These are phyloP conservation scores for Fulica atra DNA, from an alignment of 2,113 vertebrate species.

Conservation along the genomic window DNA sequence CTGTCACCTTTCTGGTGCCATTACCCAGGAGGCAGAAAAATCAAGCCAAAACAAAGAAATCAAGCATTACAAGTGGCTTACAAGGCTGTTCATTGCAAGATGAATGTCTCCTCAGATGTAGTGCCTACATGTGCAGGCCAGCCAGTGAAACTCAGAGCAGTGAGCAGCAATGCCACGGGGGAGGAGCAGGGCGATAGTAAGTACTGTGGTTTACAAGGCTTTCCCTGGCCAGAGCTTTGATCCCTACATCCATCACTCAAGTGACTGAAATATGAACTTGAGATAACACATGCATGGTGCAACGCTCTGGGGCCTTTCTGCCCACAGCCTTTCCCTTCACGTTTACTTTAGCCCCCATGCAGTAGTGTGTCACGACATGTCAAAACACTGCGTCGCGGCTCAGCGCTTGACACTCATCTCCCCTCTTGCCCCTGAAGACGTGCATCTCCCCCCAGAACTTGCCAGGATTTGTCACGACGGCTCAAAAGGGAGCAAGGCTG, in stretches of 20 bases:
- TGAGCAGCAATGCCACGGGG: not conserved
- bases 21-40: not conserved
- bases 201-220: rapidly evolving
- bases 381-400: not conserved
- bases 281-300: not conserved
- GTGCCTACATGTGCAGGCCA: not conserved
- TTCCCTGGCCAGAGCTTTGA: not conserved
- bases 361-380: rapidly evolving
- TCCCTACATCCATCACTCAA: not conserved
- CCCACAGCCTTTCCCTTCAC: not conserved
- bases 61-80: not conserved
- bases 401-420: not conserved
- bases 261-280: not conserved
- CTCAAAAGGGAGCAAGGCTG: not conserved
- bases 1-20: not conserved
- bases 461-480: not conserved
- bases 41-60: not conserved
- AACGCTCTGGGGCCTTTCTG: not conserved
- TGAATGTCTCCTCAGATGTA: not conserved
- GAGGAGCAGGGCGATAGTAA: not conserved
- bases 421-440: not conserved
- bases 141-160: not conserved
- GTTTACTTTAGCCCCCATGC: rapidly evolving
- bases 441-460: not conserved
- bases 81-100: not conserved